phyloP scores from a whole-genome alignment of 2,888 invertebrate genomes.

The Tanypteryx hageni region DNA sequence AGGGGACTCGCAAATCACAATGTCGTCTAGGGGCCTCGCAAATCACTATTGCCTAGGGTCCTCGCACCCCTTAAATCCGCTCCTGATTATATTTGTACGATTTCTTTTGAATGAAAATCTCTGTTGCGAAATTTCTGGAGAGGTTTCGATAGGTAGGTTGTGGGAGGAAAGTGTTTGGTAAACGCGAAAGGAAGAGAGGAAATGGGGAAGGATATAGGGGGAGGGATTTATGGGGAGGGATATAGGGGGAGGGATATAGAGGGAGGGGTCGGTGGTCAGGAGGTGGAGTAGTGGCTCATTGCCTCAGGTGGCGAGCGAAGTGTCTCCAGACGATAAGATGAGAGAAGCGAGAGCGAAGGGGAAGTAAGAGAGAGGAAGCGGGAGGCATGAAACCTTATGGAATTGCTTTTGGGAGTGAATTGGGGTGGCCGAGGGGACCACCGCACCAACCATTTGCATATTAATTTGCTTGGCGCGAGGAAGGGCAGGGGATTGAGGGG shows the following conservation, averaged over 20 bases:
- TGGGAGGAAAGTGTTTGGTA: too few species aligned
- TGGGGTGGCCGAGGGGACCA: not conserved
- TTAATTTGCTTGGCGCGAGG: not conserved
- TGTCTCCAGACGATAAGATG: conserved; percentile 34
- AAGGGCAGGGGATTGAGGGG: too few species aligned
- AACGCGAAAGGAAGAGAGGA: too few species aligned
- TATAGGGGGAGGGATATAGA: not conserved
- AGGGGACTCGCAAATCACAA: too few species aligned
- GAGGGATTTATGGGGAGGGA: not conserved
- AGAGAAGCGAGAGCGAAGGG: not conserved
- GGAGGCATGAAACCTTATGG: conserved; percentile 21
- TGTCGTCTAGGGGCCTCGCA: too few species aligned
- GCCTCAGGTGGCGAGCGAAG: conserved; percentile 43
- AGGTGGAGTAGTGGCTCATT: not conserved
- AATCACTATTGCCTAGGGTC: too few species aligned
- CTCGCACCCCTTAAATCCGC: too few species aligned
- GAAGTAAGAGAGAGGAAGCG: not conserved
- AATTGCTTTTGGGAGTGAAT: conserved; percentile 18
- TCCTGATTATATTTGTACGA: too few species aligned
- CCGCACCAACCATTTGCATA: conserved; percentile 27
- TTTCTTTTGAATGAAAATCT: too few species aligned
- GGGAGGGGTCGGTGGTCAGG: not conserved
- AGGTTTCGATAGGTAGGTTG: too few species aligned
- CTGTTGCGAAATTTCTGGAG: too few species aligned
- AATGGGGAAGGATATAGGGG: too few species aligned